phyloP scores from a whole-genome alignment of 2,113 vertebrate genomes.

The Narcine bancroftii region DNA sequence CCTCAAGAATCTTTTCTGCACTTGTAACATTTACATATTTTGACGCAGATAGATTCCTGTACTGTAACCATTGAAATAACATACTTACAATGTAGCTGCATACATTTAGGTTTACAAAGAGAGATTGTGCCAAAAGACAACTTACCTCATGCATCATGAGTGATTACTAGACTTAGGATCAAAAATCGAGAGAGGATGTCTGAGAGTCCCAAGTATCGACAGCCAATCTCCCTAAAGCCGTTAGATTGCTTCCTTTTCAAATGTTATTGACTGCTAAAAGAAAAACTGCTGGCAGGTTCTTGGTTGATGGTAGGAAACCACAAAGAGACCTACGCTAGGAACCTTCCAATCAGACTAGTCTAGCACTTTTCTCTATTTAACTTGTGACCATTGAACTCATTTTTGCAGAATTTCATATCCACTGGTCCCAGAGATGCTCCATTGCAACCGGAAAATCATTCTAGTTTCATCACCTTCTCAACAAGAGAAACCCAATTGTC shows the following conservation, averaged over 20 bases:
- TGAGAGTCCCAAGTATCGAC: background rate
- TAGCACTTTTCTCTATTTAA: background rate
- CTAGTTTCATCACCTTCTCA: background rate
- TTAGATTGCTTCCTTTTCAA: slow-evolving; percentile 23
- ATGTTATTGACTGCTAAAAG: slow-evolving; percentile 13
- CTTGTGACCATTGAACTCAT: background rate
- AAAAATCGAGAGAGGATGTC: background rate
- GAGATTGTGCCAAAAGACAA: background rate
- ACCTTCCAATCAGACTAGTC: background rate
- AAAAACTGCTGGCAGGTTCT: background rate
- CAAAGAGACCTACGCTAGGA: background rate
- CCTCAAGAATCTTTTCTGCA: background rate
- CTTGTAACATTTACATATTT: background rate
- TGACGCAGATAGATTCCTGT: background rate
- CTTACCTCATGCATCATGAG: background rate
- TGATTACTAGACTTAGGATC: background rate
- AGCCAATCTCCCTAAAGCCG: background rate
- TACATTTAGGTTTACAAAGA: background rate
- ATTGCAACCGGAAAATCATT: background rate
- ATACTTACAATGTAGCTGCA: background rate
- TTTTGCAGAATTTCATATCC: background rate
- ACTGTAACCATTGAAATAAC: background rate
- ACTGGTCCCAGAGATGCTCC: background rate
- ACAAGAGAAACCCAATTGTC: background rate
- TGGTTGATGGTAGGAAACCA: slow-evolving; percentile 13